These are phyloP conservation scores for Caenorhabditis doughertyi DNA, from an alignment of 2,888 invertebrate species.

Conservation along the genomic window DNA sequence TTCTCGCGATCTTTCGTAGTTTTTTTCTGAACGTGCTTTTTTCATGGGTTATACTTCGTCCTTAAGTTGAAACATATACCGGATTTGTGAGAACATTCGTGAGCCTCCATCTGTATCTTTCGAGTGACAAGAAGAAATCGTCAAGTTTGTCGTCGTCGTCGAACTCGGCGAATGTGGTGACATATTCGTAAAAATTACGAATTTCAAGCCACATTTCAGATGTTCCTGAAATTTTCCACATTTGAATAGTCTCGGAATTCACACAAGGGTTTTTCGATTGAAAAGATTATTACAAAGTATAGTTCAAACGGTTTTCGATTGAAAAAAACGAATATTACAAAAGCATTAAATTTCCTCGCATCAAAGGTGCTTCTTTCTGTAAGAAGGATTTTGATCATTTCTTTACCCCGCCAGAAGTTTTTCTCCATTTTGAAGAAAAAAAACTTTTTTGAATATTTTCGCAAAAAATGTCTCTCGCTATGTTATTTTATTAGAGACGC, in stretches of 20 bases:
- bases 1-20: slow-evolving; percentile 16
- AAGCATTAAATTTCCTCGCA: too few species aligned
- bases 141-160: slow-evolving; percentile 35
- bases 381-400: too few species aligned
- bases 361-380: too few species aligned
- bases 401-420: too few species aligned
- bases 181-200: slow-evolving; percentile 50
- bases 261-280: background rate
- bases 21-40: slow-evolving; percentile 25
- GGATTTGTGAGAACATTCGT: slow-evolving; percentile 52
- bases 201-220: slow-evolving; percentile 60
- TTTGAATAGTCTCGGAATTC: too few species aligned
- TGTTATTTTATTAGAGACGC: slow-evolving; percentile 25
- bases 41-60: background rate
- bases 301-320: background rate
- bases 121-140: slow-evolving; percentile 16
- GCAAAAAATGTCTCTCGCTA: slow-evolving; percentile 17
- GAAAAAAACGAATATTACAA: background rate
- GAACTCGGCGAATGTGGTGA: slow-evolving; percentile 40
- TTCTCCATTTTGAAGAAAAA: too few species aligned
- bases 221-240: slow-evolving; percentile 1
- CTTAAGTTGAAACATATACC: slow-evolving; percentile 20
- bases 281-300: too few species aligned
- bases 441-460: slow-evolving; percentile 36
- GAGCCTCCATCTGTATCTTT: slow-evolving; percentile 46